Evolutionary conservation across 2,888 invertebrate species (phyloP).

Genomic region (Bugula neritina): DNA sequence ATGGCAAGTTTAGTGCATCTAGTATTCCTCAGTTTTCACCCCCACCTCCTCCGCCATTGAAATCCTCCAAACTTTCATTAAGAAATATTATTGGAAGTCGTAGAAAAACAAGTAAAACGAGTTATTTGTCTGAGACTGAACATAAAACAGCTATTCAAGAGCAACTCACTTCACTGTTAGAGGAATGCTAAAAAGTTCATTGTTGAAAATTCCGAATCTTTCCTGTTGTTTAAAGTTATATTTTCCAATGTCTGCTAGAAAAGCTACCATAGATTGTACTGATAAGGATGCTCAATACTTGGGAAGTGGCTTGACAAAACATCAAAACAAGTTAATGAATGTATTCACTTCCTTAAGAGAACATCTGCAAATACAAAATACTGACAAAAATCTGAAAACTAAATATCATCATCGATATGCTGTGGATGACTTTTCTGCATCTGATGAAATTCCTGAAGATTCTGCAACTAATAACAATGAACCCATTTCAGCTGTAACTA

Average conservation of each 20-base stretch:
- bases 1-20: background rate
- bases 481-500: too few species aligned
- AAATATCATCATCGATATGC: slow-evolving; percentile 7
- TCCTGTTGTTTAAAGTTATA: too few species aligned
- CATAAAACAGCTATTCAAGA: background rate
- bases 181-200: background rate
- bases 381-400: background rate
- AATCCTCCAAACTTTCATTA: background rate
- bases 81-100: background rate
- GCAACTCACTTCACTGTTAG: background rate
- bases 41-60: background rate
- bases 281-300: background rate
- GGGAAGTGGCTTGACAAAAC: background rate
- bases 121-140: background rate
- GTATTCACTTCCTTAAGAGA: background rate
- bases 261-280: too few species aligned
- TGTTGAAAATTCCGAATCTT: too few species aligned
- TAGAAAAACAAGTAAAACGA: background rate
- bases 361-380: background rate
- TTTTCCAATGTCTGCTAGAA: too few species aligned
- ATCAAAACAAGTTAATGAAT: background rate
- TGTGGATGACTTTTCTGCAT: background rate
- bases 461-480: too few species aligned
- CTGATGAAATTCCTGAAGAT: too few species aligned
- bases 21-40: slow-evolving; percentile 6